Evolutionary conservation across 2,797 vertebrate genomes (phyloP), one percentile per base, ranked within the genome.

Genomic region (Macroramphosus scolopax): DNA sequence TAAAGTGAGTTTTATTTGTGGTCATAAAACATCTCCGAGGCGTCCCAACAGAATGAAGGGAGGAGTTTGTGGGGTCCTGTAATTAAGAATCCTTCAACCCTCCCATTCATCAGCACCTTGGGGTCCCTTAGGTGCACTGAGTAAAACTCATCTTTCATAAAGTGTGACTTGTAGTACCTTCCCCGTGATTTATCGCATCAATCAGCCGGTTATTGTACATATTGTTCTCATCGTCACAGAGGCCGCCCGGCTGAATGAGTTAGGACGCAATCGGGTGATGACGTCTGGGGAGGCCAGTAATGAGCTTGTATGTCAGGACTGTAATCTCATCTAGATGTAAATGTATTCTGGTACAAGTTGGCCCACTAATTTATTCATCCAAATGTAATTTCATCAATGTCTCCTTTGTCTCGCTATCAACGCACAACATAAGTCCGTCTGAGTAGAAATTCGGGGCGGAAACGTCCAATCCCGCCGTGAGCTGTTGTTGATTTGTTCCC

Each of bases 321-420:
- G 62, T 78, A 68, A 77, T 77, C 75, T 84, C 61, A 78, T 85
- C 68, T 68, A 45, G 34, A 82, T 81, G 81, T 75, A 82, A 81
- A 84, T 82, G 63, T 67, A 78, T 84, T 78, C 73, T 38, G 25
- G 49, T 69, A 76, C 59, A 71, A 68, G 51, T 74, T 46, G 43
- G 36, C 54, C 12, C 31, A 12, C 51, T 82, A 64, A 88, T 85
- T 77, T 78, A 87, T 86, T 86, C 67, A 83, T 78, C 48, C 39
- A 50, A 76, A 76, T 60, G 52, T 65, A 65, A 64, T 54, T 67
- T 61, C 61, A 49, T 82, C 74, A 76, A 73, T 78, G 63, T 55
- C 48, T 32, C 40, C 24, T 34, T 69, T 51, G 56, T 65, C 51
- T 60, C 34, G n/a, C 58, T 51, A 63, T 75, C 61, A 73, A 33